Evolutionary conservation across 1,140 invertebrate genomes (phyloP).

Genomic region (Arion vulgaris): DNA sequence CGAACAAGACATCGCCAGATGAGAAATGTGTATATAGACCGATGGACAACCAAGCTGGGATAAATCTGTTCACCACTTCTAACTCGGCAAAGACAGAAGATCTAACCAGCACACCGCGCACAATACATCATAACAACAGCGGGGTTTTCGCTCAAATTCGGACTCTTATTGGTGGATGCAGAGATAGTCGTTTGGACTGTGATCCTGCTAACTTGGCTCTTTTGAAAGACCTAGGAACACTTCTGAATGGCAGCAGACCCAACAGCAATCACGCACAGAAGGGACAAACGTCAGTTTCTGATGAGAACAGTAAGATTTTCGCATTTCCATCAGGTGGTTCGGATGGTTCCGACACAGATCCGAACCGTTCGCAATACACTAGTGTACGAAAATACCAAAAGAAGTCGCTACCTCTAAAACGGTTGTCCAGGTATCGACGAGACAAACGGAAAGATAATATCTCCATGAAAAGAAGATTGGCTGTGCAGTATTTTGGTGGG

Average conservation of each 20-base stretch:
- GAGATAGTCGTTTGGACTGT: neutral
- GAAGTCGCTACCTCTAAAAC: neutral
- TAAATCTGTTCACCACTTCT: neutral
- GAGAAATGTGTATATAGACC: neutral
- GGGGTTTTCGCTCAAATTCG: conserved; percentile 5
- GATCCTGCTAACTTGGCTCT: neutral
- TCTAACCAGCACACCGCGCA: neutral
- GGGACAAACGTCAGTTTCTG: neutral
- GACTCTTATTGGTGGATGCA: neutral
- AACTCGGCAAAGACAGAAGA: neutral
- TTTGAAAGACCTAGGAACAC: neutral
- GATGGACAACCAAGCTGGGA: neutral
- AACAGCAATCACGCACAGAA: neutral
- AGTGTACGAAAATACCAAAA: too few species aligned
- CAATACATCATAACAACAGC: neutral
- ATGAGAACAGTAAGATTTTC: conserved; percentile 15
- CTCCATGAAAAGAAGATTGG: too few species aligned
- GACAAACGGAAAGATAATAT: neutral
- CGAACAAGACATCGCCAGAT: neutral
- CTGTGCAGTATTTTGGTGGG: too few species aligned
- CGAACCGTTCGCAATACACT: neutral
- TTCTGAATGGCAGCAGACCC: neutral
- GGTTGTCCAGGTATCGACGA: neutral
- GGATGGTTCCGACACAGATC: neutral
- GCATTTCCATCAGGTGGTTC: conserved; percentile 6